Percentiles rank a stretch among this genome's conserved stretches.
Evolutionary conservation across 2,797 vertebrate genomes (phyloP).

Genomic region (Malacoraja senta): DNA sequence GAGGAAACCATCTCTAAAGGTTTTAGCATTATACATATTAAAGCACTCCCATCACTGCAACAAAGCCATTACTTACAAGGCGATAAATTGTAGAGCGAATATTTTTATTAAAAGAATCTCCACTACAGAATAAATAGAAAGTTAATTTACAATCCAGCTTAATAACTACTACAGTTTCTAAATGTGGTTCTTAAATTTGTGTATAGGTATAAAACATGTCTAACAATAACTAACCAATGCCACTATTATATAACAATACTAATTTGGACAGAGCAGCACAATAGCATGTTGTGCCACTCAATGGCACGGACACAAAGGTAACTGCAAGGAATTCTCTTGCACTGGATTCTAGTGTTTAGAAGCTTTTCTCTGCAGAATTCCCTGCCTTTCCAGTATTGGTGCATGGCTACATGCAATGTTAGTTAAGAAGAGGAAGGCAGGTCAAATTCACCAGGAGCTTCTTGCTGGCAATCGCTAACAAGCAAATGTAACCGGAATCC

Average conservation of each 20-base stretch:
- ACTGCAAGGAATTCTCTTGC: constrained; percentile 29
- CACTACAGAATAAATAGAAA: constrained; percentile 37
- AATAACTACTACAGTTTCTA: constrained; percentile 28
- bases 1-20: constrained; percentile 7
- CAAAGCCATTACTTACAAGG: constrained; percentile 23
- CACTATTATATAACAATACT: constrained; percentile 20
- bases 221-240: constrained; percentile 35
- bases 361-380: constrained; percentile 8
- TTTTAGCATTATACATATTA: constrained; percentile 1
- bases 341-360: constrained; percentile 1
- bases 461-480: not conserved
- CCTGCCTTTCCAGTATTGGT: not conserved
- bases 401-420: constrained; percentile 11
- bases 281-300: constrained; percentile 27
- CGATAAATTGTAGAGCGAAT: constrained; percentile 20
- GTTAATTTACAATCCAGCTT: constrained; percentile 34
- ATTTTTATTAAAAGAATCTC: constrained; percentile 37
- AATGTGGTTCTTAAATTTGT: constrained; percentile 27
- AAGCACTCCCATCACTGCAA: constrained; percentile 10
- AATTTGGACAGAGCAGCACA: constrained; percentile 29
- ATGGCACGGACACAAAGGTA: constrained; percentile 28
- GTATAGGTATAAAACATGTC: constrained; percentile 31
- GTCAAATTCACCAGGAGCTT: not conserved
- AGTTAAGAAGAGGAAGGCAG: not conserved
- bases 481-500: not conserved